These are phyloP conservation scores for Erynnis tages DNA, from an alignment of 2,888 invertebrate species.

Conservation along the genomic window DNA sequence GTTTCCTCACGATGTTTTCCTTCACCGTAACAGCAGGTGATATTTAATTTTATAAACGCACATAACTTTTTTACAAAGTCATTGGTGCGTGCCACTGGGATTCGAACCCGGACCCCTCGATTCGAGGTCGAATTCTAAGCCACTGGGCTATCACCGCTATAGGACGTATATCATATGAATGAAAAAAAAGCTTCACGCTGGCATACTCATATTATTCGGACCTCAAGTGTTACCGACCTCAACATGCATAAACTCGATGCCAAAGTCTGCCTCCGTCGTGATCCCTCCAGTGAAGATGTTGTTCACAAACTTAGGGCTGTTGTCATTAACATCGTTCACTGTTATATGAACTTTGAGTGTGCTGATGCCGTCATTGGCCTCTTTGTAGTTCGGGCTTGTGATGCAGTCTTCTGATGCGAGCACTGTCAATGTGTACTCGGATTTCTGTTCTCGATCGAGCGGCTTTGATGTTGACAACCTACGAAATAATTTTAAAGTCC, in stretches of 20 bases:
- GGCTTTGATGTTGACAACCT: constrained; percentile 72
- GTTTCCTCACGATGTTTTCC: no score
- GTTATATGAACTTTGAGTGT: constrained; percentile 85
- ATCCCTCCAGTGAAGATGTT: constrained; percentile 96
- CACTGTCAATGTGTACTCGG: constrained; percentile 86
- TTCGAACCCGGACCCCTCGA: no score
- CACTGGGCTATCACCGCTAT: no score
- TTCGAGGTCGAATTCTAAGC: no score
- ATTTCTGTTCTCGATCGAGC: constrained; percentile 88
- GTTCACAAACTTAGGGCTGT: constrained; percentile 90
- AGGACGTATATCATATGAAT: no score
- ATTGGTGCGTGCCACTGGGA: no score
- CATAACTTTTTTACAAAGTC: no score
- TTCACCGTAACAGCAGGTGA: no score
- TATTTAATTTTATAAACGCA: no score
- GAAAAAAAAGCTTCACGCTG: no score
- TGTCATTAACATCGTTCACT: constrained; percentile 94
- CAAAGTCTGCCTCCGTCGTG: constrained; percentile 95
- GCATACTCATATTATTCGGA: no score
- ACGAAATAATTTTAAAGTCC: neutral
- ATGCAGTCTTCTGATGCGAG: constrained; percentile 93
- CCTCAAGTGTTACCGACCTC: constrained; percentile 81
- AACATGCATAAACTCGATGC: constrained; percentile 91
- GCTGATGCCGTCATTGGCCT: constrained; percentile 85
- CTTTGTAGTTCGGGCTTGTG: constrained; percentile 79